Percentiles rank a stretch among this genome's conserved stretches.
These are phyloP conservation scores for Polydrusus cervinus DNA, from an alignment of 2,888 invertebrate species.

Conservation along the genomic window DNA sequence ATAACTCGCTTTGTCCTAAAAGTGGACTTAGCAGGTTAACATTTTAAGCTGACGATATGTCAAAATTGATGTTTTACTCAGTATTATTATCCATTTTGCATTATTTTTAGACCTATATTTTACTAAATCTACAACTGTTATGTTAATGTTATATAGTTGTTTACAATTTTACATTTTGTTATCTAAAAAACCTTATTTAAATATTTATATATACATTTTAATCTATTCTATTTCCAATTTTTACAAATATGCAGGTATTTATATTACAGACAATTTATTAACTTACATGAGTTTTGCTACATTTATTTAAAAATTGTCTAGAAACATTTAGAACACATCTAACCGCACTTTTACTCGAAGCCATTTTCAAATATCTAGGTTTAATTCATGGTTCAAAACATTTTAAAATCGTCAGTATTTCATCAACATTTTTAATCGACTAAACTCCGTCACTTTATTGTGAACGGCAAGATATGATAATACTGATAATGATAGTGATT, in stretches of 20 bases:
- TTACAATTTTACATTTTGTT: neutral
- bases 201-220: neutral
- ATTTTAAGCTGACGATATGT: no score
- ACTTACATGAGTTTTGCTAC: conserved; percentile 7
- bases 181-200: no score
- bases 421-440: conserved; percentile 19
- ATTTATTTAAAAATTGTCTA: conserved; percentile 16
- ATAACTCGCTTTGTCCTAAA: no score
- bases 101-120: no score
- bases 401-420: conserved; percentile 15
- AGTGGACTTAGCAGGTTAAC: no score
- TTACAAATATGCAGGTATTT: neutral
- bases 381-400: neutral
- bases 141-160: neutral
- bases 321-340: conserved; percentile 12
- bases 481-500: neutral
- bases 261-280: no score
- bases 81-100: no score
- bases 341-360: neutral
- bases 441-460: conserved; percentile 10
- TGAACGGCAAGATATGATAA: conserved; percentile 30
- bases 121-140: neutral
- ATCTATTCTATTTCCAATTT: neutral
- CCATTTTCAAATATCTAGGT: conserved; percentile 5
- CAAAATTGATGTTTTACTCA: no score